These are phyloP conservation scores for Nephrocerus scutellatus DNA, from an alignment of 2,888 invertebrate genomes.

Conservation along the genomic window DNA sequence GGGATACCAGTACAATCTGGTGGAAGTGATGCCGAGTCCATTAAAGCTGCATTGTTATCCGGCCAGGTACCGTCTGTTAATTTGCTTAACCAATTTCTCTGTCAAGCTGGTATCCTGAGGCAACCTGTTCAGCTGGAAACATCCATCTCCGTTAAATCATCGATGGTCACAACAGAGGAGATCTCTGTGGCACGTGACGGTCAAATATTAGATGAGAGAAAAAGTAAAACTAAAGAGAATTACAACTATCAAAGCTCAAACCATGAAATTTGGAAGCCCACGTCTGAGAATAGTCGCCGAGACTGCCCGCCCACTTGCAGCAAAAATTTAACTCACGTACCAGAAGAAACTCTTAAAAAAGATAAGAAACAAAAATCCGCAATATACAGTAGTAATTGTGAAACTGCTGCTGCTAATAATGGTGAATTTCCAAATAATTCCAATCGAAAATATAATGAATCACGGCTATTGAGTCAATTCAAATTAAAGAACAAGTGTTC, in stretches of 20 bases:
- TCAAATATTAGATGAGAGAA: constrained; percentile 61
- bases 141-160: constrained; percentile 63
- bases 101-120: constrained; percentile 58
- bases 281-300: constrained; percentile 14
- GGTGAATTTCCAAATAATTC: constrained; percentile 12
- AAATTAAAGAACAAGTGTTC: no score
- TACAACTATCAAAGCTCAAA: constrained; percentile 62
- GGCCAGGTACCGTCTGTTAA: constrained; percentile 66
- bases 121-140: constrained; percentile 66
- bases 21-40: constrained; percentile 61
- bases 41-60: constrained; percentile 60
- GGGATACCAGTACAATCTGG: constrained; percentile 62
- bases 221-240: constrained; percentile 63
- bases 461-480: no score
- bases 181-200: constrained; percentile 62
- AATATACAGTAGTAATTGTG: constrained; percentile 26
- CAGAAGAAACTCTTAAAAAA: not conserved
- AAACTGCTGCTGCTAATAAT: constrained; percentile 9
- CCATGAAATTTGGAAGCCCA: constrained; percentile 61
- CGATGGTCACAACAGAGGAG: constrained; percentile 63
- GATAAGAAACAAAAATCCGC: constrained; percentile 17
- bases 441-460: constrained; percentile 26
- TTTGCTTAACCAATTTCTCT: constrained; percentile 61
- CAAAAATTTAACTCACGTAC: not conserved
- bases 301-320: not conserved